These are phyloP conservation scores for Cinclus mexicanus DNA, from an alignment of 2,113 vertebrate genomes.

Conservation along the genomic window DNA sequence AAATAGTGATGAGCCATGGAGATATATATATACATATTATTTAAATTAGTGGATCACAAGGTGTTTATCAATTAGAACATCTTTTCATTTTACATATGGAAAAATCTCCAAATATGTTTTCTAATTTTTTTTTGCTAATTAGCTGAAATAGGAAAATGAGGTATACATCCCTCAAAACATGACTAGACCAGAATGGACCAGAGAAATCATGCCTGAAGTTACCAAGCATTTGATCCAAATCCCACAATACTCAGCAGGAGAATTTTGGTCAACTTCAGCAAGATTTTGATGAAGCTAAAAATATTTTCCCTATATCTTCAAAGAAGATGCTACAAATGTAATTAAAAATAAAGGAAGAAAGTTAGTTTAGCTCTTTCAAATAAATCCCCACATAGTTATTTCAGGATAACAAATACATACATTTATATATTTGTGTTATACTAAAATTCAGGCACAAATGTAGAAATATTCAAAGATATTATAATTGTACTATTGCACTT, in stretches of 20 bases:
- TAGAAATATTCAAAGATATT: background rate
- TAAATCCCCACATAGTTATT: background rate
- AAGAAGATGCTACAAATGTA: background rate
- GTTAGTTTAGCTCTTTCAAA: background rate
- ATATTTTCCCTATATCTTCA: background rate
- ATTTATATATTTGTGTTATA: background rate
- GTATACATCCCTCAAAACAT: background rate
- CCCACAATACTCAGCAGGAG: background rate
- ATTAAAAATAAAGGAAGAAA: background rate
- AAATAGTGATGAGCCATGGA: background rate
- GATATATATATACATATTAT: background rate
- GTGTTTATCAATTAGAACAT: background rate
- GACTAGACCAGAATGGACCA: background rate
- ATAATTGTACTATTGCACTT: background rate
- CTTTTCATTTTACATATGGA: background rate
- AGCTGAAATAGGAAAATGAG: background rate
- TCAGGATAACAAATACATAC: background rate
- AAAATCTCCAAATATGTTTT: accelerated
- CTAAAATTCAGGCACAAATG: background rate
- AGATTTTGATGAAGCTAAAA: background rate
- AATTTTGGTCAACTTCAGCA: background rate
- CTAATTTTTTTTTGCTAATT: background rate
- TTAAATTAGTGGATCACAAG: background rate
- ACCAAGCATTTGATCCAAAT: background rate
- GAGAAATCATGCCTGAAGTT: background rate